Percentiles rank a stretch among this genome's conserved stretches.
Evolutionary conservation across 2,113 vertebrate genomes (phyloP).

Genomic region (Actenoides hombroni): DNA sequence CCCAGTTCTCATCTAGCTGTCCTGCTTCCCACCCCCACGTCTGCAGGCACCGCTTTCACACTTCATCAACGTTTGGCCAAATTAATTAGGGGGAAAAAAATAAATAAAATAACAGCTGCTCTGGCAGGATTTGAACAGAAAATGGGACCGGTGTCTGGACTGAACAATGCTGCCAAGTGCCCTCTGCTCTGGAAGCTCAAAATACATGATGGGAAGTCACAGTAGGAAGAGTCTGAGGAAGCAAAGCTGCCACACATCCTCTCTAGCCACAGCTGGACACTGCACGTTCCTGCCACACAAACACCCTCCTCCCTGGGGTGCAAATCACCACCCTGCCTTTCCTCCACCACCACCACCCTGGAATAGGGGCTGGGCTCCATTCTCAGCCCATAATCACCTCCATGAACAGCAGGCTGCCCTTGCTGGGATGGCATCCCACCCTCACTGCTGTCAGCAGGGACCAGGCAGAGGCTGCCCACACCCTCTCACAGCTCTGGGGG

Average conservation of each 20-base stretch:
- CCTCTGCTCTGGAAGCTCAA: not conserved
- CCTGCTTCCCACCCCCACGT: not conserved
- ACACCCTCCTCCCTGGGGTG: not conserved
- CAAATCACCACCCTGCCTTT: rapidly evolving
- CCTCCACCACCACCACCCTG: rapidly evolving
- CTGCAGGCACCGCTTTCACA: not conserved
- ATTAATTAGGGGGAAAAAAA: not conserved
- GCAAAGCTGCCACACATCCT: not conserved
- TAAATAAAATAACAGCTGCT: not conserved
- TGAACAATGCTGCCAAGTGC: not conserved
- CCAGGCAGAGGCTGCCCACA: not conserved
- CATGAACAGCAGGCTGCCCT: rapidly evolving
- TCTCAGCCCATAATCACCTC: not conserved
- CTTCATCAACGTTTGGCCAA: not conserved
- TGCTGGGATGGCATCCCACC: rapidly evolving
- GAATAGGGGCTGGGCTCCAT: not conserved
- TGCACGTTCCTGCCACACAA: not conserved
- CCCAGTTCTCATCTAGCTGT: not conserved
- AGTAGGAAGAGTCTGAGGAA: not conserved
- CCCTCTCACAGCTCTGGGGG: rapidly evolving
- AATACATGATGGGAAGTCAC: not conserved
- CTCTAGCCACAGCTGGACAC: not conserved
- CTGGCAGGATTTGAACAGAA: not conserved
- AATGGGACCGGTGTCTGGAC: not conserved
- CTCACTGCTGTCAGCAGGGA: not conserved